A percentile compares a stretch with the other conserved stretches of the same genome.
phyloP scores from a whole-genome alignment of 1,140 invertebrate genomes.

The Spodoptera litura region DNA sequence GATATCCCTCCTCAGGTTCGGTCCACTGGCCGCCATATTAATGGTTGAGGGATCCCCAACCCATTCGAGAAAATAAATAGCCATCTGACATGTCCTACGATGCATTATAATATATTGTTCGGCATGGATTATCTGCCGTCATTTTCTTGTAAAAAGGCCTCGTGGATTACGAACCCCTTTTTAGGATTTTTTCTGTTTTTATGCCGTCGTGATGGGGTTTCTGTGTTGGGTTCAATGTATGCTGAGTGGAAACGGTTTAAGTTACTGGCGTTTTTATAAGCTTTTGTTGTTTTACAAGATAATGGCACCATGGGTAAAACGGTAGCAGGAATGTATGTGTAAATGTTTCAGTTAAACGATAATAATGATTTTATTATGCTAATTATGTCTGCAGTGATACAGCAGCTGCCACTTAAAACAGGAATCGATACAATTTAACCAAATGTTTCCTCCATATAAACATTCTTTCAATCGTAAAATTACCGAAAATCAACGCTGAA shows the following conservation, averaged over 20 bases:
- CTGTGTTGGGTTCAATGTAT: conserved; percentile 16
- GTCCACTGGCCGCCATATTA: conserved; percentile 77
- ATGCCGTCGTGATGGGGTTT: conserved; percentile 26
- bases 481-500: conserved; percentile 34
- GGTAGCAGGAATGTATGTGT: neutral
- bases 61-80: conserved; percentile 79
- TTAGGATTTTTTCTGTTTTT: conserved; percentile 19
- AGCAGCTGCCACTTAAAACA: neutral
- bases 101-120: conserved; percentile 78
- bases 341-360: no score
- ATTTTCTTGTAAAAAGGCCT: conserved; percentile 47
- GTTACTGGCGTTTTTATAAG: conserved; percentile 2
- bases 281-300: neutral
- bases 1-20: conserved; percentile 70
- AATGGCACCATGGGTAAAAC: neutral
- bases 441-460: conserved; percentile 10
- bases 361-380: no score
- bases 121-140: conserved; percentile 47
- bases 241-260: conserved; percentile 23
- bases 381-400: no score
- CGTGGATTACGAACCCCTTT: conserved; percentile 35
- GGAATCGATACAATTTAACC: neutral
- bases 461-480: conserved; percentile 30
- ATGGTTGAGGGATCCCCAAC: conserved; percentile 62
- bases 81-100: conserved; percentile 69